Evolutionary conservation across 2,888 invertebrate genomes (phyloP), one percentile per base, ranked within the genome.

Genomic region (Callyntrura sp.): DNA sequence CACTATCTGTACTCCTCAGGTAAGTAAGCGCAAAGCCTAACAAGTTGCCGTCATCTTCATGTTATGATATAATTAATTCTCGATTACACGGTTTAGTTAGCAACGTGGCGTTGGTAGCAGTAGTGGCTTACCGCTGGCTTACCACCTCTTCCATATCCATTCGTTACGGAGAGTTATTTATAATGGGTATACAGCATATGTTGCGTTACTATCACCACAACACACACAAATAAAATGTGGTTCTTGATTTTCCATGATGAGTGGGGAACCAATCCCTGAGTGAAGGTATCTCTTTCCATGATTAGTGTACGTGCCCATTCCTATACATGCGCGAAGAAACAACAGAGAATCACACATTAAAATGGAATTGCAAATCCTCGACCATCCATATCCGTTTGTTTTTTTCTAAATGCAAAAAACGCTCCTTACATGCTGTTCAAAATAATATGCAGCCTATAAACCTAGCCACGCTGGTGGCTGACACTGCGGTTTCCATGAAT

Each of bases 401-500:
- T 11, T 25, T 65, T 65, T 25, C 11, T 60, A 60, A 11, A 65
- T 65, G 28, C 65, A 65, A 28, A 65, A 60, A 55, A 55, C 14
- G n/a, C 55, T 60, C 17, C 62, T 62, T n/a, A n/a, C n/a, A n/a
- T n/a, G n/a, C n/a, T n/a, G n/a, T n/a, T n/a, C n/a, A n/a, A n/a
- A n/a, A n/a, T n/a, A n/a, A n/a, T n/a, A n/a, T n/a, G n/a, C n/a
- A 68, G 4, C 14, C 11, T 9, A 68, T 14, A 35, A 28, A 68
- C 28, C 14, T 5, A 68, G 45, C 48, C 12, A 45, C 51, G 14
- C 51, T 70, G 70, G 20, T 35, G 73, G 11, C 20, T 78, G 23
- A 55, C 70, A 20, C 14, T 62, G 82, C 35, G 82, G 65, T 65
- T 82, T 82, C 82, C 82, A 82, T 82, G 82, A 62, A 62, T 82